These are phyloP conservation scores for Scaptomyza cyrtandrae DNA, from an alignment of 2,888 invertebrate species.

Conservation along the genomic window DNA sequence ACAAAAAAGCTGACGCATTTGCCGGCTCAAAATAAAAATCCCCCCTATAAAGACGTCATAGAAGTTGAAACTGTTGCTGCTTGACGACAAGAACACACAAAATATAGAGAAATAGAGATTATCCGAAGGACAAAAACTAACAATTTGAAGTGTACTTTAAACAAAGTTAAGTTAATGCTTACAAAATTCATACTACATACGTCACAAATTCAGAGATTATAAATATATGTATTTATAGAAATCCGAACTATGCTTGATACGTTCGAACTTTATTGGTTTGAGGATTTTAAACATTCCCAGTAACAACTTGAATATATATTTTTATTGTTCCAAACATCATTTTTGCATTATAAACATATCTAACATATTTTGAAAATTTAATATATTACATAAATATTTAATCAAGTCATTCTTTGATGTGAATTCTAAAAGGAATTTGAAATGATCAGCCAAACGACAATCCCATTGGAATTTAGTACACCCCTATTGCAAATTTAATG, in stretches of 20 bases:
- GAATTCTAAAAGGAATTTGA: too few relatives aligned
- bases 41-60: conserved; percentile 35
- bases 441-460: too few relatives aligned
- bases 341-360: too few relatives aligned
- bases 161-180: neutral
- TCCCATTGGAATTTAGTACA: too few relatives aligned
- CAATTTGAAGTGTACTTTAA: conserved; percentile 5
- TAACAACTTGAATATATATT: too few relatives aligned
- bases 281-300: too few relatives aligned
- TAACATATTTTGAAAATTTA: too few relatives aligned
- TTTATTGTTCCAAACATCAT: too few relatives aligned
- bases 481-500: too few relatives aligned
- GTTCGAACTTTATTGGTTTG: too few relatives aligned
- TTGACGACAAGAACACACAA: conserved; percentile 23
- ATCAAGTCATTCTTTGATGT: too few relatives aligned
- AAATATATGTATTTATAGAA: neutral
- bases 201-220: neutral
- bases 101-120: conserved; percentile 2
- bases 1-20: conserved; percentile 44
- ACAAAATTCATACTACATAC: neutral
- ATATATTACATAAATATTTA: too few relatives aligned
- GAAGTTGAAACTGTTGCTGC: conserved; percentile 15
- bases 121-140: conserved; percentile 1
- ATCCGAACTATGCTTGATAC: neutral
- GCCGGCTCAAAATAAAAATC: conserved; percentile 17